Evolutionary conservation across 2,888 invertebrate species (phyloP), one percentile per base, ranked within the genome.

Genomic region (Agrypnus murinus): DNA sequence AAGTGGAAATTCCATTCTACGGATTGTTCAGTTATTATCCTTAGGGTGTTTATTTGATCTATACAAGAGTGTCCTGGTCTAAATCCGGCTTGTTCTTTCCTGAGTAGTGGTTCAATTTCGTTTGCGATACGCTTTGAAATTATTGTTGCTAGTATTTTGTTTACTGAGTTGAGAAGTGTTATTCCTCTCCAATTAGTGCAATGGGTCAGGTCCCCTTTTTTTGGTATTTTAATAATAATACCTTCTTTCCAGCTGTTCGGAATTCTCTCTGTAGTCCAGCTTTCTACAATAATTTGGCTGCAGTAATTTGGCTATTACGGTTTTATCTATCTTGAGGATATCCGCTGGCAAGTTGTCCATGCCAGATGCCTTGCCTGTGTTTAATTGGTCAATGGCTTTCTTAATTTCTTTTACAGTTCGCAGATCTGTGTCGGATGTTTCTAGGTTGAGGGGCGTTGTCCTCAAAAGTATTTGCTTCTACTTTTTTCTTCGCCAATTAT

Each of bases 81-180:
- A 50, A 50, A 50, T 1, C 50, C 50, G 2, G 31, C 50, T 32
- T 50, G 50, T 14, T 50, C 31, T 31, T 50, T 50, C 8, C 32
- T 48, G n/a, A 50, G 19, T 1, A 7, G 3, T n/a, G 4, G 31
- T n/a, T 50, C 6, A 9, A 50, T 1, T 1, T 31, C n/a, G 2
- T 32, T 17, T 6, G 12, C 1, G 1, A 50, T 50, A 31, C 50
- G 25, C 7, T 2, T 50, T 2, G 9, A 1, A 1, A 50, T 2
- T 1, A 12, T 31, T 3, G 10, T 6, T n/a, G 31, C 2, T 19
- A 48, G 2, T n/a, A 19, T 1, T 31, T 48, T 48, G 9, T 25
- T 50, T 4, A 50, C n/a, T 6, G n/a, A 17, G 9, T 50, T 50
- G 12, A 50, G 32, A 40, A 40, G 40, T 4, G 40, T n/a, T n/a